Base-by-base conservation (phyloP, 2,888 invertebrate genomes). In the Mythimna impura region DNA sequence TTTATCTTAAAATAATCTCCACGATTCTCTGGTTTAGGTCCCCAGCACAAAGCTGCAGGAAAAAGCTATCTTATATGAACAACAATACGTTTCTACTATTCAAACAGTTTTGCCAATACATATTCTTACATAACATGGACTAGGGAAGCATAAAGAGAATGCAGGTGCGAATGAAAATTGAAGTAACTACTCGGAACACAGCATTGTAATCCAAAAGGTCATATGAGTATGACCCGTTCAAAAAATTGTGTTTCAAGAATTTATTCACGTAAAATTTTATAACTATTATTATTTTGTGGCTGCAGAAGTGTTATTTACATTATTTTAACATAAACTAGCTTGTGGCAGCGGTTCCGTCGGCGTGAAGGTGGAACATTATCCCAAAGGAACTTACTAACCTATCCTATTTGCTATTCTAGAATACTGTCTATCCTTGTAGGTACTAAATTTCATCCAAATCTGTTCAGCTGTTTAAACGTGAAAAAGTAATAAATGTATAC, bases 161-260 rank as follows among this genome's bases (percentile, higher is more conserved):
- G 73, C 66, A 77, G 65, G 50, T 71, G 71, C 67, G 66, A 82
- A 84, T 78, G 73, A 77, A 75, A 82, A 81, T 66, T 77, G 73
- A 74, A 62, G 63, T 60, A 17, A 14, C 17, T 17, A 50, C 34
- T 43, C 22, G 22, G 60, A 80, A 79, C 69, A 78, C 62, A 61
- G 30, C 54, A 4, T 3, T 6, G 14, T 47, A 47, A 54, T 60
- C 25, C 10, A 55, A 61, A 65, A 65, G 43, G n/a, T 30, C 4
- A 12, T 52, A 25, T 60, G 4, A 25, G 14, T 17, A 47, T 47
- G 43, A 12, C 17, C 7, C 17, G 58, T 73, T 65, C 52, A 20
- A 17, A 64, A 36, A 65, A 55, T 20, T 50, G 14, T n/a, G 34
- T 34, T 20, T 9, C 17, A 30, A 43, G 14, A 34, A 14, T 43